Conservation (phyloP, 2,888 invertebrate genomes). For the Heliconius hortense region DNA sequence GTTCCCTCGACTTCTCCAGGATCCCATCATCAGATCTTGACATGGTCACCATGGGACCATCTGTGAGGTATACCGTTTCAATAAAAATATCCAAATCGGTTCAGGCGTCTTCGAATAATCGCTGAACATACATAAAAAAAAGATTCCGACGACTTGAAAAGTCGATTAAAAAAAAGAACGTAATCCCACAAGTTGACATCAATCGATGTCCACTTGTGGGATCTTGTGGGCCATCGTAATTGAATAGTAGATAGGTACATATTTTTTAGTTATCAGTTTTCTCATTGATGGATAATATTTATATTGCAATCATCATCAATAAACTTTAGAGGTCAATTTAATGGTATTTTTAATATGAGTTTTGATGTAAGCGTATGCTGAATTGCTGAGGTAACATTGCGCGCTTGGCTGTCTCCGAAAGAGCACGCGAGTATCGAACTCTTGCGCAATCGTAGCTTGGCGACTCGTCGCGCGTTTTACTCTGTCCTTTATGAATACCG, state of each 20-base stretch:
- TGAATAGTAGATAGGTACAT: not conserved
- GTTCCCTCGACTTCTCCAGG: too few relatives aligned
- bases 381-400: slow-evolving; percentile 58
- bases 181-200: too few relatives aligned
- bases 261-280: not conserved
- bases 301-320: slow-evolving; percentile 33
- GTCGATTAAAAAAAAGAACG: too few relatives aligned
- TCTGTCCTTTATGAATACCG: slow-evolving; percentile 37
- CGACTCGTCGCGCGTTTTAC: slow-evolving; percentile 32
- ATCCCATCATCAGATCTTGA: too few relatives aligned
- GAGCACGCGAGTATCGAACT: slow-evolving; percentile 63
- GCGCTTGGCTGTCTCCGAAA: slow-evolving; percentile 64
- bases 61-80: too few relatives aligned
- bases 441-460: slow-evolving; percentile 53
- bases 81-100: too few relatives aligned
- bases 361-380: slow-evolving; percentile 44
- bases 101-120: too few relatives aligned
- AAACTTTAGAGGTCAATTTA: slow-evolving; percentile 57
- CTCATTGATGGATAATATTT: not conserved
- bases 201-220: too few relatives aligned
- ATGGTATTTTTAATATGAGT: slow-evolving; percentile 46
- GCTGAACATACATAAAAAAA: too few relatives aligned
- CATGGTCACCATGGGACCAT: too few relatives aligned
- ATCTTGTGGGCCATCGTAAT: too few relatives aligned
- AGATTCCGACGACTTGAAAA: too few relatives aligned